Evolutionary conservation across 2,113 vertebrate species (phyloP).

Genomic region (Seriola quinqueradiata): DNA sequence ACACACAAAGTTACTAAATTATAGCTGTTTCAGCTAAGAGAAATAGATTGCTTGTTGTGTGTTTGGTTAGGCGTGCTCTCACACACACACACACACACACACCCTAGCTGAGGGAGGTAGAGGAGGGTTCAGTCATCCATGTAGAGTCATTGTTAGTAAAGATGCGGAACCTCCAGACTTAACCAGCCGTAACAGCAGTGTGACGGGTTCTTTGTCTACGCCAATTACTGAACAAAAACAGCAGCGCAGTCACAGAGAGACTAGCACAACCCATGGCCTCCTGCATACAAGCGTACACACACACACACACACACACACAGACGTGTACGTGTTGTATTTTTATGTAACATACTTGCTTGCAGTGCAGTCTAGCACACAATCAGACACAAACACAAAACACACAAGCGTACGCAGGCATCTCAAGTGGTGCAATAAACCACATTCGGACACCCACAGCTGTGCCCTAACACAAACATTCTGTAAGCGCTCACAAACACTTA

Average conservation of each 20-base stretch:
- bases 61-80: conserved; percentile 37
- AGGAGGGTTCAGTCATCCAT: conserved; percentile 76
- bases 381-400: conserved; percentile 41
- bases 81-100: conserved; percentile 35
- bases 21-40: conserved; percentile 25
- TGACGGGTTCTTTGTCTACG: conserved; percentile 80
- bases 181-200: conserved; percentile 78
- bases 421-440: conserved; percentile 67
- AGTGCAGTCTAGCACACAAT: conserved; percentile 18
- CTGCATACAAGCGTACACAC: conserved; percentile 48
- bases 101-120: conserved; percentile 59
- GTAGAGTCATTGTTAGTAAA: conserved; percentile 80
- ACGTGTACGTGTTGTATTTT: conserved; percentile 30
- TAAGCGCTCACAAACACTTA: conserved; percentile 73
- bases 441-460: conserved; percentile 75
- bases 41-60: conserved; percentile 34
- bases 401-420: conserved; percentile 40
- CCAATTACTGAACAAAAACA: conserved; percentile 81
- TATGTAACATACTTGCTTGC: conserved; percentile 36
- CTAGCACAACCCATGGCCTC: conserved; percentile 65
- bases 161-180: conserved; percentile 80
- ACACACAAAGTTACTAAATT: conserved; percentile 25
- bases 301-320: conserved; percentile 18
- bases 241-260: conserved; percentile 58
- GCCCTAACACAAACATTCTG: conserved; percentile 76